phyloP scores from a whole-genome alignment of 1,140 invertebrate species.

The Cardiocondyla obscurior region DNA sequence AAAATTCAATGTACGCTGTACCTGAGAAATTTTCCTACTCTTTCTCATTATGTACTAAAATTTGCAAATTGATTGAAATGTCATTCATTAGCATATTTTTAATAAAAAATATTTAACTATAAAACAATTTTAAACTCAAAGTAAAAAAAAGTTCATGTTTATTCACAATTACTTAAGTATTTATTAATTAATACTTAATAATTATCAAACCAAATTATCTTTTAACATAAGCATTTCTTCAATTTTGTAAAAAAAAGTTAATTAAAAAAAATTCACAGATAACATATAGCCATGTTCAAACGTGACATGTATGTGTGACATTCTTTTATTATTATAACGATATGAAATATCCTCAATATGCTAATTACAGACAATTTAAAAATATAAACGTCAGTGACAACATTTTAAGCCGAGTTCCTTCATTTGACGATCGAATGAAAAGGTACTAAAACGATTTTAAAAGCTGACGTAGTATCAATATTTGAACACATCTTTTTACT shows the following conservation, averaged over 20 bases:
- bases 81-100: not conserved
- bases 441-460: constrained; percentile 27
- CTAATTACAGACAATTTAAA: not conserved
- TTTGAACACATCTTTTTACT: constrained; percentile 46
- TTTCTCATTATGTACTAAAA: constrained; percentile 3
- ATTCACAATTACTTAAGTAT: not conserved
- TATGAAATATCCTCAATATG: not conserved
- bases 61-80: not conserved
- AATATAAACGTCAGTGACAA: constrained; percentile 10
- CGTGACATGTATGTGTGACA: too few species aligned
- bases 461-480: constrained; percentile 49
- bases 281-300: too few species aligned
- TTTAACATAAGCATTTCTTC: not conserved
- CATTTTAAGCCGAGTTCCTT: not conserved
- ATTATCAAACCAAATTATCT: constrained; percentile 9
- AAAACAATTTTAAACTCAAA: constrained; percentile 6
- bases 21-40: not conserved
- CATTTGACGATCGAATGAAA: constrained; percentile 23
- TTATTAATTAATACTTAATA: not conserved
- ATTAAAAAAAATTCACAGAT: not conserved
- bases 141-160: not conserved
- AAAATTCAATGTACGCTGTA: not conserved
- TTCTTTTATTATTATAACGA: not conserved
- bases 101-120: not conserved
- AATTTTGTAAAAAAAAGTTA: not conserved